Conservation (phyloP, 2,113 vertebrate genomes). For the Albula glossodonta region DNA sequence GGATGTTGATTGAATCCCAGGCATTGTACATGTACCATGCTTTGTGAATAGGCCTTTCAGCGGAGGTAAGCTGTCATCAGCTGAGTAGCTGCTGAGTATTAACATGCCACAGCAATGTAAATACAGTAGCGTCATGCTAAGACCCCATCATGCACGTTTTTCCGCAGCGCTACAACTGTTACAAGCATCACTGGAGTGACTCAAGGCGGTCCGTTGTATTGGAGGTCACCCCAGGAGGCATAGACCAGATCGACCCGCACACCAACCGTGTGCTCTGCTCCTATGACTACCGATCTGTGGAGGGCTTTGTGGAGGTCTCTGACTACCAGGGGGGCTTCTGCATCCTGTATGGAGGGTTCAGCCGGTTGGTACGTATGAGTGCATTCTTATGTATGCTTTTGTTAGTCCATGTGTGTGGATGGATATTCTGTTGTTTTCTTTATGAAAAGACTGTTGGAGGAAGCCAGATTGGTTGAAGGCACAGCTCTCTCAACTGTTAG, state of each 20-base stretch:
- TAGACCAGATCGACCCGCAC: slow-evolving; percentile 93
- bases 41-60: background rate
- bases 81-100: background rate
- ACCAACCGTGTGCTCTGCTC: slow-evolving; percentile 93
- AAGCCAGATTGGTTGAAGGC: too few relatives aligned
- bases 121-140: background rate
- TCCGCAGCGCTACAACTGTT: slow-evolving; percentile 90
- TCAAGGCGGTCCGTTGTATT: slow-evolving; percentile 80
- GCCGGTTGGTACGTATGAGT: slow-evolving; percentile 82
- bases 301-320: slow-evolving; percentile 91
- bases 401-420: too few relatives aligned
- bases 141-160: background rate
- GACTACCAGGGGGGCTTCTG: slow-evolving; percentile 97
- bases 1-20: background rate
- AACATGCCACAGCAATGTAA: background rate
- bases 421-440: too few relatives aligned
- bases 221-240: slow-evolving; percentile 95
- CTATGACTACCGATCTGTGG: slow-evolving; percentile 97
- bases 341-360: slow-evolving; percentile 93
- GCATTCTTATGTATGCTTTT: too few relatives aligned
- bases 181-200: slow-evolving; percentile 98
- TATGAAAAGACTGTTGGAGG: too few relatives aligned
- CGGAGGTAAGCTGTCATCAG: background rate
- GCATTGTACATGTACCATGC: background rate
- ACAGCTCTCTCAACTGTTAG: too few relatives aligned